Conservation (phyloP, 2,888 invertebrate species). For the Melieria omissa region DNA sequence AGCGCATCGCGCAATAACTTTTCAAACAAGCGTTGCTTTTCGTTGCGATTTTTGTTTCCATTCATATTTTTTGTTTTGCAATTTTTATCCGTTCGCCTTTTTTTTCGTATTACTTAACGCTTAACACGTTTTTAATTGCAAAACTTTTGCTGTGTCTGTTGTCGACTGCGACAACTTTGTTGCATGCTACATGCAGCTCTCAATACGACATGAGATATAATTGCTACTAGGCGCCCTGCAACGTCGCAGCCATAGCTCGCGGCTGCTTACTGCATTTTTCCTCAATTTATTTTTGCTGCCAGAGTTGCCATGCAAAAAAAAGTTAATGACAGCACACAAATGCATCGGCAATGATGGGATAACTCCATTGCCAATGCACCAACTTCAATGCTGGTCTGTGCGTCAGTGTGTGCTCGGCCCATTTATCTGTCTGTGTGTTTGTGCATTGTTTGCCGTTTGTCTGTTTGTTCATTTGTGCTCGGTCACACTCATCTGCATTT, state of each 20-base stretch:
- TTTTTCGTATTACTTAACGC: conserved; percentile 8
- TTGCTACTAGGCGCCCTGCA: too few relatives aligned
- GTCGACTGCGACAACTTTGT: background rate
- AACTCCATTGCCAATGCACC: background rate
- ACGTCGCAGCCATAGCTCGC: too few relatives aligned
- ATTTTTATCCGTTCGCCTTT: background rate
- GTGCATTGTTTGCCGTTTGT: background rate
- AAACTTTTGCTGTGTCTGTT: conserved; percentile 43
- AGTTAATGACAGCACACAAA: background rate
- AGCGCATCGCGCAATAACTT: conserved; percentile 18
- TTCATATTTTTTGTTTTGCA: conserved; percentile 1
- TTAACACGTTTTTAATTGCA: conserved; percentile 54
- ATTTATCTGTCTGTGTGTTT: background rate
- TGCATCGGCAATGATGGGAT: background rate
- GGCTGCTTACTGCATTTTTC: too few relatives aligned
- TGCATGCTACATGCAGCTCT: conserved; percentile 17
- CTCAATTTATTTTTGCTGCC: too few relatives aligned
- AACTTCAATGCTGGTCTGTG: background rate
- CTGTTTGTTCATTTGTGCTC: background rate
- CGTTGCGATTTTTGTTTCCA: conserved; percentile 1
- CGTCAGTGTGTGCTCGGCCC: background rate
- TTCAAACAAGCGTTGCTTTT: background rate
- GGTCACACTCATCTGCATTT: background rate
- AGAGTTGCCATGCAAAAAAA: background rate
- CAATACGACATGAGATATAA: too few relatives aligned